Evolutionary conservation across 2,113 vertebrate species (phyloP), one percentile per base, ranked within the genome.

Genomic region (zebrafish (Danio rerio)): DNA sequence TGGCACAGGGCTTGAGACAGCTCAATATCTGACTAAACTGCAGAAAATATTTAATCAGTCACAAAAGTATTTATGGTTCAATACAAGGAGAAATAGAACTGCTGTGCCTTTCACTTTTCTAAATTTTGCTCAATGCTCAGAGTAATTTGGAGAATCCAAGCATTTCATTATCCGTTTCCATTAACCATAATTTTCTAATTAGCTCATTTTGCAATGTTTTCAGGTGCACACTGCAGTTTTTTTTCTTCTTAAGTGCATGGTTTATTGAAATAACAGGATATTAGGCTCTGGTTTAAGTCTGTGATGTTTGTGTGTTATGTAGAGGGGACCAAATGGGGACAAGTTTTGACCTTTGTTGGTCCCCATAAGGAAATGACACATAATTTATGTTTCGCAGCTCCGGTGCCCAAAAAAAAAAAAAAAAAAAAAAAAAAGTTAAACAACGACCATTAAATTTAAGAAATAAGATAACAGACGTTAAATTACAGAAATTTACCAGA

Each of bases 151-250:
- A 42, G 13, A 42, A 56, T 55, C 42, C 9, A 16, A 56, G n/a
- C 16, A 49, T n/a, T 74, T 74, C 31, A 74, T 74, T 74, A 74
- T 50, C 16, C 53, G n/a, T 42, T 55, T 74, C 52, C 52, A 58
- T 74, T 43, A 12, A 16, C 53, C 71, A 13, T 58, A 43, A 74
- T 56, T 52, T 56, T 31, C 16, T 56, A 40, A 58, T 74, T 58
- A 58, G 53, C 53, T 72, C 2, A 16, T 55, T 55, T 72, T 55
- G 56, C 16, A 56, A 21, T 56, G 40, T 43, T 43, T 56, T 74
- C 53, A 58, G 53, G 15, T 43, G 53, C 40, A n/a, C 18, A 18
- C 71, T 0, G 16, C 53, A 6, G n/a, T n/a, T 72, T 31, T 45
- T 74, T 74, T 69, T 69, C 43, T 69, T 69, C 43, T 69, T 53